Evolutionary conservation across 2,888 invertebrate genomes (phyloP).

Genomic region (Amphiduros pacificus): DNA sequence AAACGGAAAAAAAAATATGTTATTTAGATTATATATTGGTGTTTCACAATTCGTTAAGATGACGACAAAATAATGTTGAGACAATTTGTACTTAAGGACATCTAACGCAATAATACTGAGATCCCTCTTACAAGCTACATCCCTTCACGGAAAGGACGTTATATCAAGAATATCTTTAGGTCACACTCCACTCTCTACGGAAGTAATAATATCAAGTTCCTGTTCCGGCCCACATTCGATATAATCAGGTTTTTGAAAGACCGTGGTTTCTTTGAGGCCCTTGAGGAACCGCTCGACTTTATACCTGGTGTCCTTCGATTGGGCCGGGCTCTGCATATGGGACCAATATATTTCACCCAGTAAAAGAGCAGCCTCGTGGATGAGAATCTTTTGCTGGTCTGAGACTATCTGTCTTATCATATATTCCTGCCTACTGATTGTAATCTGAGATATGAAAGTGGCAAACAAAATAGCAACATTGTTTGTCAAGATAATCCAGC

Average conservation of each 20-base stretch:
- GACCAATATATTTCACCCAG: background rate
- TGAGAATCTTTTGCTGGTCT: constrained; percentile 1
- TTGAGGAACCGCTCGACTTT: background rate
- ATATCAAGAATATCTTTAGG: too few species aligned
- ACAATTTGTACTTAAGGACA: too few species aligned
- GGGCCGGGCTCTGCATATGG: too few species aligned
- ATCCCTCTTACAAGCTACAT: too few species aligned
- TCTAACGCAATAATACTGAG: too few species aligned
- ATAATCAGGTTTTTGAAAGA: background rate
- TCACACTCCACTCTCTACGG: background rate
- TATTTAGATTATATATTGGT: too few species aligned
- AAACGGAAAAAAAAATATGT: too few species aligned
- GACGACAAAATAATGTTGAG: too few species aligned
- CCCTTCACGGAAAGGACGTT: too few species aligned
- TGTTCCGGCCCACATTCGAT: background rate
- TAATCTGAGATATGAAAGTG: background rate
- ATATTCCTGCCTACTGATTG: background rate
- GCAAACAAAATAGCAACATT: background rate
- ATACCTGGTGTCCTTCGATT: background rate
- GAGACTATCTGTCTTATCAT: background rate
- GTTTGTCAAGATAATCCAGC: background rate
- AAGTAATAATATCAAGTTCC: background rate
- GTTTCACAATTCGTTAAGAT: too few species aligned
- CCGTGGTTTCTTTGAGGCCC: background rate
- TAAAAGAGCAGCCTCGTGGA: background rate